Percentiles rank a stretch among this genome's conserved stretches.
These are phyloP conservation scores for Syngnathus acus DNA, from an alignment of 2,797 vertebrate species.

Conservation along the genomic window DNA sequence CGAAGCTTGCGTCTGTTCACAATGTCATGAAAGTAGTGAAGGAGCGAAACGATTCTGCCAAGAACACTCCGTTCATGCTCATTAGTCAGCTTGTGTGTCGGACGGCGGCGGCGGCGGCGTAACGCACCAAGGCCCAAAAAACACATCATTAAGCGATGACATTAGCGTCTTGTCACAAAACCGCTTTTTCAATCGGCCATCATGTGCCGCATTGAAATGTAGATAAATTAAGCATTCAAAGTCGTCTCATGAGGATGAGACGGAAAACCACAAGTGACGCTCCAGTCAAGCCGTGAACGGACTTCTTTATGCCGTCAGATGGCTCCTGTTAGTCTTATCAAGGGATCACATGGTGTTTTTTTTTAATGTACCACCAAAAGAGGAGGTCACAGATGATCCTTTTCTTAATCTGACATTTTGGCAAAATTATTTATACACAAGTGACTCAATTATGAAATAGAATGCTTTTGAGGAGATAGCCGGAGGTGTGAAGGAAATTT, in stretches of 20 bases:
- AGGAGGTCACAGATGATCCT: background rate
- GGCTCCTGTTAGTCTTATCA: constrained; percentile 59
- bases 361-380: background rate
- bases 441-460: constrained; percentile 9
- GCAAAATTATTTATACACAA: background rate
- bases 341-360: constrained; percentile 34
- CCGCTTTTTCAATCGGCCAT: constrained; percentile 22
- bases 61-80: constrained; percentile 52
- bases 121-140: constrained; percentile 31
- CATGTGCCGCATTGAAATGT: background rate
- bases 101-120: constrained; percentile 36
- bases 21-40: constrained; percentile 60
- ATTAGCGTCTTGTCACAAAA: constrained; percentile 11
- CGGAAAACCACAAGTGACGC: constrained; percentile 17
- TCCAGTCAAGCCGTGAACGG: constrained; percentile 18
- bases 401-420: background rate
- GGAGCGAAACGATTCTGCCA: constrained; percentile 51
- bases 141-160: constrained; percentile 36
- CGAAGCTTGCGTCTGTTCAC: constrained; percentile 57
- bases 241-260: constrained; percentile 18
- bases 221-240: constrained; percentile 34
- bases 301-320: constrained; percentile 29
- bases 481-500: too few relatives aligned
- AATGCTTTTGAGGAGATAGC: too few relatives aligned
- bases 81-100: constrained; percentile 58